These are phyloP conservation scores for Physocephala rufipes DNA, from an alignment of 2,888 invertebrate species.

Conservation along the genomic window DNA sequence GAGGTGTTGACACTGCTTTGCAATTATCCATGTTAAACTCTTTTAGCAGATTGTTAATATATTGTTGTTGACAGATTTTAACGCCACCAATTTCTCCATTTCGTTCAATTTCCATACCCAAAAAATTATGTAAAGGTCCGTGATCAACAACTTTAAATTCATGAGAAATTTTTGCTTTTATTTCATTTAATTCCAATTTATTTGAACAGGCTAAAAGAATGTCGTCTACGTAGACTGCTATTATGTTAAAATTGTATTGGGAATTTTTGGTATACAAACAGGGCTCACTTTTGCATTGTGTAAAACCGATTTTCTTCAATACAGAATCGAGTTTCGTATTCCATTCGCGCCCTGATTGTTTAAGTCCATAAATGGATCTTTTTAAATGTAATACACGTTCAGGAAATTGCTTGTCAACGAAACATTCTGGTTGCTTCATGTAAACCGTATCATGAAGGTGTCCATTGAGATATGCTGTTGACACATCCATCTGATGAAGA, in stretches of 20 bases:
- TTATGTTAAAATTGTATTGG: slow-evolving; percentile 36
- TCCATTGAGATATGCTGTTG: slow-evolving; percentile 40
- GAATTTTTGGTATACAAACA: no score
- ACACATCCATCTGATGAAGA: slow-evolving; percentile 41
- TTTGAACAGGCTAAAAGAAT: slow-evolving; percentile 38
- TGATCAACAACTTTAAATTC: no score
- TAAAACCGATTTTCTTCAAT: slow-evolving; percentile 38
- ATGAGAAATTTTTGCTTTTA: slow-evolving; percentile 39
- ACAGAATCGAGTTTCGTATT: slow-evolving; percentile 40
- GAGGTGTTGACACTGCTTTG: slow-evolving; percentile 24
- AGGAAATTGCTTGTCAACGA: not conserved
- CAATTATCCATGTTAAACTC: slow-evolving; percentile 33
- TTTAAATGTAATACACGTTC: no score
- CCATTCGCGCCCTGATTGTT: slow-evolving; percentile 47
- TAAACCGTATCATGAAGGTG: slow-evolving; percentile 40
- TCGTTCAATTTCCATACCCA: no score
- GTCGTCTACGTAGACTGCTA: slow-evolving; percentile 44
- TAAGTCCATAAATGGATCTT: slow-evolving; percentile 42
- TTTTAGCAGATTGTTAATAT: slow-evolving; percentile 28
- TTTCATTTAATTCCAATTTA: slow-evolving; percentile 15
- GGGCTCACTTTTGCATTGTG: slow-evolving; percentile 36
- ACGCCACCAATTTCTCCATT: slow-evolving; percentile 34
- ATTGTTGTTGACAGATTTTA: slow-evolving; percentile 30
- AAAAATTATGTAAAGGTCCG: no score
- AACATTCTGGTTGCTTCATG: slow-evolving; percentile 39